A percentile compares a stretch with the other conserved stretches of the same genome.
phyloP scores from a whole-genome alignment of 2,888 invertebrate species.

The Chrysina gloriosa region DNA sequence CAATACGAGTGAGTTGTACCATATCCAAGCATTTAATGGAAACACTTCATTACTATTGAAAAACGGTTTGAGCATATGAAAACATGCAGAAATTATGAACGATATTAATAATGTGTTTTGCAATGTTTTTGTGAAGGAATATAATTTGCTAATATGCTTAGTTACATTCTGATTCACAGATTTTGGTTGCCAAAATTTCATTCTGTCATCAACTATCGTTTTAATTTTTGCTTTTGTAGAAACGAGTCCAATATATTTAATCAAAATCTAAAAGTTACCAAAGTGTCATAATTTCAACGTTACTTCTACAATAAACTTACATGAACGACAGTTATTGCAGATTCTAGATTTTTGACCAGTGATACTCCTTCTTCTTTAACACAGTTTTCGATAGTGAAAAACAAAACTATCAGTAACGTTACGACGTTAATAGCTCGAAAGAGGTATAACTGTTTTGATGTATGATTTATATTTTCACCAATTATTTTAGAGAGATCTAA shows the following conservation, averaged over 20 bases:
- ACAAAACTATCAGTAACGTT: not conserved
- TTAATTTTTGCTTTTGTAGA: not conserved
- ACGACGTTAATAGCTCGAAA: constrained; percentile 14
- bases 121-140: not conserved
- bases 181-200: constrained; percentile 28
- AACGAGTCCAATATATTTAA: constrained; percentile 31
- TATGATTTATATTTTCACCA: constrained; percentile 25
- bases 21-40: constrained; percentile 3
- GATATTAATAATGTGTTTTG: constrained; percentile 18
- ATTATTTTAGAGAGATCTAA: constrained; percentile 8
- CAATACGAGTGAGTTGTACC: not conserved
- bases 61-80: constrained; percentile 22
- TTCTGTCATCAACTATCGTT: not conserved
- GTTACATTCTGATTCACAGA: not conserved
- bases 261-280: constrained; percentile 24
- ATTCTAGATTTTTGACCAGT: not conserved
- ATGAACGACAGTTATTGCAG: not conserved
- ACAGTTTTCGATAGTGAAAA: not conserved
- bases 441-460: not conserved
- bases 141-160: not conserved
- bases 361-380: not conserved
- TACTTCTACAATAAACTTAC: not conserved
- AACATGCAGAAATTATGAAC: not conserved
- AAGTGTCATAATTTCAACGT: not conserved
- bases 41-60: constrained; percentile 11